Base-by-base conservation (phyloP, 1,140 invertebrate genomes). In the Lycorma delicatula region DNA sequence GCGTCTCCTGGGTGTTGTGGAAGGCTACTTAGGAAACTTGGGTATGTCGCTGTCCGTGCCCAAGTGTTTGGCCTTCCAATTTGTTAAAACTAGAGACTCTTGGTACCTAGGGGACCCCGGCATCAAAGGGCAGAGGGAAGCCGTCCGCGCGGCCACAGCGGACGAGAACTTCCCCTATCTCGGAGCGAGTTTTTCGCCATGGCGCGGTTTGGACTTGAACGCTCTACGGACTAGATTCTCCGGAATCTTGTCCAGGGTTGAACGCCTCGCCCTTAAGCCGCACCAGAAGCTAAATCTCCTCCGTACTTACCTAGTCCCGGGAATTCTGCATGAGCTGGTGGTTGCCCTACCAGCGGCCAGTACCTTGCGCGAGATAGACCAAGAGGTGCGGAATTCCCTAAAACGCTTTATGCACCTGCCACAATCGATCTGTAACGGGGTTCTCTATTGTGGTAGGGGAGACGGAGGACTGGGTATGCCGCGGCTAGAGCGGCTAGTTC, bases 151-250 rank as follows among this genome's bases (percentile, higher is more conserved):
- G 41, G 41, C 41, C 13, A 20, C 49, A 9, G 22, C 23, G 31
- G n/a, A 11, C 25, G 13, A 28, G 12, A 5, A 16, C 9, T 38
- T 67, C 12, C 36, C n/a, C 5, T 67, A 66, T 28, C 59, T 67
- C 1, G 67, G 63, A 20, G 11, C 20, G 51, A 31, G 51, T 6
- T 53, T 28, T 29, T 31, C 20, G n/a, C 60, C 13, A 11, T 46
- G 9, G 47, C 11, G 9, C 54, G 51, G 49, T 20, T 13, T 46
- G 46, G 38, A 52, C 9, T 4, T 9, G 11, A 27, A 31, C 38
- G 3, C 16, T 22, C n/a, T 29, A 41, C 0, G 26, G 49, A 11
- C n/a, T 13, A 12, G 16, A 13, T n/a, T 41, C 41, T 12, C 9
- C 29, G 23, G 41, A 26, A 22, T 46, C 9, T 58, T 46, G 47